Percentiles rank a stretch among this genome's conserved stretches.
These are phyloP conservation scores for Diplosoma virens DNA, from an alignment of 23 tunicate genomes.

Conservation along the genomic window DNA sequence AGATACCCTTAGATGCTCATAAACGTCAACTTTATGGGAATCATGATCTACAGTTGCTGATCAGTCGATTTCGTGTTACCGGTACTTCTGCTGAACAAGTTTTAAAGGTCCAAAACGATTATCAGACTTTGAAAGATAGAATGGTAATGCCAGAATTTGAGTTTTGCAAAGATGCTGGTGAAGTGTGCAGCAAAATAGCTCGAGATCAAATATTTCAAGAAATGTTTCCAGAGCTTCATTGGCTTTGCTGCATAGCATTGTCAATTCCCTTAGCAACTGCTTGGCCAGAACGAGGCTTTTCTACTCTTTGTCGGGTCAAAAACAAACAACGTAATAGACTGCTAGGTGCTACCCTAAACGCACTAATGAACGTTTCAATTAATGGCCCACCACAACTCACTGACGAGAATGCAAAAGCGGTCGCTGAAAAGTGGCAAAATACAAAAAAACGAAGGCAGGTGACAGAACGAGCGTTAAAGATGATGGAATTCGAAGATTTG, in stretches of 20 bases:
- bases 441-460: slow-evolving; percentile 16
- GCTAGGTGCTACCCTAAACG: slow-evolving; percentile 32
- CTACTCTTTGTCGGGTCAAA: slow-evolving; percentile 33
- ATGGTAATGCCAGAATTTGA: slow-evolving; percentile 38
- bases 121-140: slow-evolving; percentile 33
- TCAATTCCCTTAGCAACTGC: slow-evolving; percentile 31
- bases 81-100: slow-evolving; percentile 18
- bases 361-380: slow-evolving; percentile 18
- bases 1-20: not conserved
- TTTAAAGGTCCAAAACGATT: slow-evolving; percentile 29
- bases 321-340: slow-evolving; percentile 32
- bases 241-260: slow-evolving; percentile 49
- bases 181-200: slow-evolving; percentile 43
- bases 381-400: slow-evolving; percentile 25
- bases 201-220: slow-evolving; percentile 32
- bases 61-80: slow-evolving; percentile 29
- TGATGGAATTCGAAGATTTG: not conserved
- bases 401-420: slow-evolving; percentile 17
- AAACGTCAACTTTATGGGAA: slow-evolving; percentile 21
- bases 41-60: slow-evolving; percentile 35
- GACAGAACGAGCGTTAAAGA: slow-evolving; percentile 17
- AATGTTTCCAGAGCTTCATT: slow-evolving; percentile 42
- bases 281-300: slow-evolving; percentile 40
- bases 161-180: slow-evolving; percentile 41
- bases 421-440: slow-evolving; percentile 15